Evolutionary conservation across 2,797 vertebrate species (phyloP).

Genomic region (Bradypodion ventrale): DNA sequence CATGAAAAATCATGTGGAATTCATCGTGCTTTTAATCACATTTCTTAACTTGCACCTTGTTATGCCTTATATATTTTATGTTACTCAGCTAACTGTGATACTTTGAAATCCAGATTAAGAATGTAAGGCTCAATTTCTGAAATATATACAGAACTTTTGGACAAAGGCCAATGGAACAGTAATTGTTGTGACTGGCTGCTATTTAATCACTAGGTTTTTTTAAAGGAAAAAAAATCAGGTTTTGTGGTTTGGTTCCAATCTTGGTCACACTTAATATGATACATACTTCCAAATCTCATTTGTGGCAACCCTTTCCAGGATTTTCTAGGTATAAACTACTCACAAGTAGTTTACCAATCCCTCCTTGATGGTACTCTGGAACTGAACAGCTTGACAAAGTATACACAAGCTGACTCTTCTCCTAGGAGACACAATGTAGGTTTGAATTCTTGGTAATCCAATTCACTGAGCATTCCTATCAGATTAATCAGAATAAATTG

Average conservation of each 20-base stretch:
- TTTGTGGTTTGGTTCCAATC: neutral
- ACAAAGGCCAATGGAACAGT: neutral
- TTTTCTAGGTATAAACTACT: too few species aligned
- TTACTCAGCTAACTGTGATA: neutral
- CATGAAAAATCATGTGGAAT: neutral
- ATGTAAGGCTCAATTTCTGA: neutral
- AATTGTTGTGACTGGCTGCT: fast-evolving
- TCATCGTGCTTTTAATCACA: neutral
- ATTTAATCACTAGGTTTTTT: fast-evolving
- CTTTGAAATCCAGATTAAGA: neutral
- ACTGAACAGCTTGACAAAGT: too few species aligned
- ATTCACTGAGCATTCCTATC: too few species aligned
- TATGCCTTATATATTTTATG: constrained; percentile 23
- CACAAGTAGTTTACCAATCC: too few species aligned
- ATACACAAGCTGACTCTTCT: too few species aligned
- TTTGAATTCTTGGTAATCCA: too few species aligned
- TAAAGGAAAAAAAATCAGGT: too few species aligned
- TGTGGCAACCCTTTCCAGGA: too few species aligned
- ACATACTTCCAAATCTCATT: too few species aligned
- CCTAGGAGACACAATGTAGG: too few species aligned
- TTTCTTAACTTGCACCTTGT: neutral
- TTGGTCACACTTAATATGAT: neutral
- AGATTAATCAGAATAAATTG: neutral
- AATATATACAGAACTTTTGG: fast-evolving
- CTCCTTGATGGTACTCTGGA: too few species aligned